Conservation (phyloP, 2,888 invertebrate genomes). For the Thereva unica region DNA sequence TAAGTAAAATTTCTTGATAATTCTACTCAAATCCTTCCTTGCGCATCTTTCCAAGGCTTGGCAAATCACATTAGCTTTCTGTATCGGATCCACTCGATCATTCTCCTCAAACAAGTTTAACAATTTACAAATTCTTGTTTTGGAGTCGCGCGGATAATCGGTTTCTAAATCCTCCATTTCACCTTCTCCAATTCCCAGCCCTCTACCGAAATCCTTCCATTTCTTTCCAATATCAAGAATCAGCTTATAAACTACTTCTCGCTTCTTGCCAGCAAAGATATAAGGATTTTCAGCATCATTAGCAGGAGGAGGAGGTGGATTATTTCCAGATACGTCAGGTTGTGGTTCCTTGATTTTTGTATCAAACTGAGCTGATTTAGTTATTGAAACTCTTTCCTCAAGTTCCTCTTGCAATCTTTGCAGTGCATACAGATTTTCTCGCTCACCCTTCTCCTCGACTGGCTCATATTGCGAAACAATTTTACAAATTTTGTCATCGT, state of each 20-base stretch:
- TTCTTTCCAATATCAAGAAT: slow-evolving; percentile 52
- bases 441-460: neutral
- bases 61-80: slow-evolving; percentile 45
- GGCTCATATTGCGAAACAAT: slow-evolving; percentile 44
- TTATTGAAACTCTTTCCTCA: neutral
- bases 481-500: slow-evolving; percentile 41
- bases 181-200: slow-evolving; percentile 49
- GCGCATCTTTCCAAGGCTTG: slow-evolving; percentile 48
- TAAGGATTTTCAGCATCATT: neutral
- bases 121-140: slow-evolving; percentile 50
- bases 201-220: slow-evolving; percentile 53
- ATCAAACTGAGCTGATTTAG: too few relatives aligned
- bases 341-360: too few relatives aligned
- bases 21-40: slow-evolving; percentile 49
- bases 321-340: too few relatives aligned
- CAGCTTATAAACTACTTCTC: slow-evolving; percentile 48
- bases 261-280: slow-evolving; percentile 10
- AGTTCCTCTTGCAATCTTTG: slow-evolving; percentile 2
- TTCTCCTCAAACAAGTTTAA: slow-evolving; percentile 52
- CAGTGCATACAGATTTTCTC: slow-evolving; percentile 9
- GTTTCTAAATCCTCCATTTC: slow-evolving; percentile 51
- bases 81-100: slow-evolving; percentile 46
- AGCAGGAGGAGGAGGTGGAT: too few relatives aligned
- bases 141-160: slow-evolving; percentile 48
- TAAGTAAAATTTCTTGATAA: slow-evolving; percentile 47